Evolutionary conservation across 2,888 invertebrate species (phyloP).

Genomic region (Cenopis cana): DNA sequence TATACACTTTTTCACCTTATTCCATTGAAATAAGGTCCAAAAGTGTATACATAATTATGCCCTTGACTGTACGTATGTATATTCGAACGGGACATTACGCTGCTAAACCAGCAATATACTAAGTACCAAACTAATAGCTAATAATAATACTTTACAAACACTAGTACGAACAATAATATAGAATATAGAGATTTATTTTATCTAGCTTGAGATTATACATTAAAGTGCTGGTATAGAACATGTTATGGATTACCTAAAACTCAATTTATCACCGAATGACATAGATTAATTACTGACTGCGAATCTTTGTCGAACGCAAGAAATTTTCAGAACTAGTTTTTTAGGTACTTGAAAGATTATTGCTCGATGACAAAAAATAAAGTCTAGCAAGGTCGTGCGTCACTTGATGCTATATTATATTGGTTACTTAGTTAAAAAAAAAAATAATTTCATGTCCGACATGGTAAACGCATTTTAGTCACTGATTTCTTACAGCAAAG

Average conservation of each 20-base stretch:
- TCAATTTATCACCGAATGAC: conserved; percentile 16
- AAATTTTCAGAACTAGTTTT: conserved; percentile 9
- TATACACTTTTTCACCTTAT: too few relatives aligned
- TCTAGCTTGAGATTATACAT: neutral
- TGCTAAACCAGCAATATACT: too few relatives aligned
- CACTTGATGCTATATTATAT: neutral
- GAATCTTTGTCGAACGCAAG: neutral
- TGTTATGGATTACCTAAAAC: neutral
- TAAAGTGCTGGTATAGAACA: neutral
- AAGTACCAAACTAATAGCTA: too few relatives aligned
- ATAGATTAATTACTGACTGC: conserved; percentile 18
- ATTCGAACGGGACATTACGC: too few relatives aligned
- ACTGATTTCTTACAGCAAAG: too few relatives aligned
- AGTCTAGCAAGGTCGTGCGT: neutral
- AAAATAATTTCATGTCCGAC: too few relatives aligned
- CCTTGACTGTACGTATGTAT: too few relatives aligned
- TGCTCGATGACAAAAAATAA: neutral
- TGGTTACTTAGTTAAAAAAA: too few relatives aligned
- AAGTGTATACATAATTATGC: too few relatives aligned
- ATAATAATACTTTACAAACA: neutral
- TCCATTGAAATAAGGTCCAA: too few relatives aligned
- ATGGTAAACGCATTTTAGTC: too few relatives aligned
- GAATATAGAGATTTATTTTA: neutral
- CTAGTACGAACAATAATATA: neutral
- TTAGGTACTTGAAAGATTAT: conserved; percentile 1